Conservation (phyloP, 2,888 invertebrate genomes). For the Gasteruption jaculator region DNA sequence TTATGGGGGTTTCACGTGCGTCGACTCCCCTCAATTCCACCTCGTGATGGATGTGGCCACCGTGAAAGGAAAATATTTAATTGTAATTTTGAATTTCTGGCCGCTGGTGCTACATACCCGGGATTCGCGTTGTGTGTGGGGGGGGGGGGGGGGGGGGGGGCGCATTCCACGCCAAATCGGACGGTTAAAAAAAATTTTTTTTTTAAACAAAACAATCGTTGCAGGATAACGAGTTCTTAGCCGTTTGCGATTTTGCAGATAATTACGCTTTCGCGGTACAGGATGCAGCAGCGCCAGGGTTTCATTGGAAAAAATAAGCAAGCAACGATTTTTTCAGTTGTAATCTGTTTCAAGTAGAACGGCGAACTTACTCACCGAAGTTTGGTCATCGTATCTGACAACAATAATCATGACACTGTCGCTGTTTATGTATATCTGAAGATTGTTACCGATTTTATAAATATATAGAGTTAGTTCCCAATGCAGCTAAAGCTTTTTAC, state of each 20-base stretch:
- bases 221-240: not conserved
- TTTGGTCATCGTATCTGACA: slow-evolving; percentile 13
- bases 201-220: not conserved
- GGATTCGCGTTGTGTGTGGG: slow-evolving; percentile 1
- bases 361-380: not conserved
- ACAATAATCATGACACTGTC: slow-evolving; percentile 15
- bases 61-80: no score
- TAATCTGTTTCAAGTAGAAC: not conserved
- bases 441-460: slow-evolving; percentile 7
- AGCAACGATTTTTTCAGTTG: slow-evolving; percentile 2
- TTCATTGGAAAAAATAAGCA: slow-evolving; percentile 11
- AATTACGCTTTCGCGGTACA: not conserved
- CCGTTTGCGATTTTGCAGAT: slow-evolving; percentile 1
- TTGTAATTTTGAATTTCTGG: slow-evolving; percentile 6
- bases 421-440: slow-evolving; percentile 12
- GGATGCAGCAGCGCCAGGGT: not conserved
- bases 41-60: no score
- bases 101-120: not conserved
- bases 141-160: no score
- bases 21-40: no score
- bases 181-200: not conserved
- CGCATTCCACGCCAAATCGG: no score
- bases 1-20: no score
- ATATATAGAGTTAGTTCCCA: slow-evolving; percentile 5
- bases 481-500: slow-evolving; percentile 12